These are phyloP conservation scores for Planococcus citri DNA, from an alignment of 1,140 invertebrate species.

Conservation along the genomic window DNA sequence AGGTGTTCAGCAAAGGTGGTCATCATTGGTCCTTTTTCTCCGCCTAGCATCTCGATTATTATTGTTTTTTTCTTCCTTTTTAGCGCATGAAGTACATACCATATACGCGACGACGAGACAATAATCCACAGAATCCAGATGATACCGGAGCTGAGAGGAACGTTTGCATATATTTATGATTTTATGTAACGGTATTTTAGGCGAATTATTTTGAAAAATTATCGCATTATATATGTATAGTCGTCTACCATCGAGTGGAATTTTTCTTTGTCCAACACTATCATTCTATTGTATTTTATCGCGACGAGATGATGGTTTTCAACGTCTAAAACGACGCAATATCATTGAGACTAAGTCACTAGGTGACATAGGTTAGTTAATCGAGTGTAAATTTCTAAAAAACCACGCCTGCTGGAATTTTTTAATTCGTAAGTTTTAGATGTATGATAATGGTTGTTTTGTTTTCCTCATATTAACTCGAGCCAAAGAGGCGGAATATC, in stretches of 20 bases:
- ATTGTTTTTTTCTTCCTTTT: too few species aligned
- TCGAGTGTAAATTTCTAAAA: too few species aligned
- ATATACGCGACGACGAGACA: too few species aligned
- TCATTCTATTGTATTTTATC: conserved; percentile 8
- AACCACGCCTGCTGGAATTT: background rate
- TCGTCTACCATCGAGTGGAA: background rate
- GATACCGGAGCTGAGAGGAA: background rate
- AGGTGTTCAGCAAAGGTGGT: too few species aligned
- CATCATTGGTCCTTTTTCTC: too few species aligned
- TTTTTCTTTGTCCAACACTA: background rate
- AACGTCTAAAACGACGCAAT: background rate
- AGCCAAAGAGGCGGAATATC: too few species aligned
- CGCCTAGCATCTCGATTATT: too few species aligned
- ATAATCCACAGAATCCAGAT: background rate
- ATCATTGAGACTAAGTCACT: background rate
- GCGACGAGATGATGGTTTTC: background rate
- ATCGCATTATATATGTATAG: background rate
- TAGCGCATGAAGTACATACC: too few species aligned
- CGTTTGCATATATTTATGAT: background rate
- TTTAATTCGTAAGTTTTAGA: background rate
- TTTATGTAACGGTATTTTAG: background rate
- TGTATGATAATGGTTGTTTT: too few species aligned
- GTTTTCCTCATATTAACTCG: too few species aligned
- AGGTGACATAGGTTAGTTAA: background rate
- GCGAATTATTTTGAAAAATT: background rate